Percentiles rank a stretch among this genome's conserved stretches.
These are phyloP conservation scores for Pyrrhura leucotis DNA, from an alignment of 2,797 vertebrate genomes.

Conservation along the genomic window DNA sequence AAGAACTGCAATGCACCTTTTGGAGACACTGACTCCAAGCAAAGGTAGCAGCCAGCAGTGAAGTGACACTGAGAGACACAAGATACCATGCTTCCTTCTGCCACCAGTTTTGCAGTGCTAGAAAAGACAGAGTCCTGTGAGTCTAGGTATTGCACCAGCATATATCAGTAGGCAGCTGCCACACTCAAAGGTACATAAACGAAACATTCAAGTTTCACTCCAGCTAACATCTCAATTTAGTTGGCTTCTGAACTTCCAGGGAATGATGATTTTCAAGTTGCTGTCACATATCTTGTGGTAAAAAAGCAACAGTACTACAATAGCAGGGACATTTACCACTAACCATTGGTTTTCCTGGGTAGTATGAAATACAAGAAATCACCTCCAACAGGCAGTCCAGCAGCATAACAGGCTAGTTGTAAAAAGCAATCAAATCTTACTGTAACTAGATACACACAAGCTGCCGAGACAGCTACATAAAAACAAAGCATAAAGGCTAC, in stretches of 20 bases:
- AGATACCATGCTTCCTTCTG: background rate
- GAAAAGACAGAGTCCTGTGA: background rate
- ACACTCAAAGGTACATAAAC: accelerated
- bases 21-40: background rate
- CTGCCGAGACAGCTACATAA: background rate
- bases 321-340: background rate
- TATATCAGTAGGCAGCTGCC: background rate
- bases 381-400: background rate
- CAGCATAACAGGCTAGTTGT: background rate
- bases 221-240: background rate
- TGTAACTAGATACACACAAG: background rate
- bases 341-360: background rate
- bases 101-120: background rate
- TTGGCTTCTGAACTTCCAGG: background rate
- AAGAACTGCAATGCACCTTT: background rate
- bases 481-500: background rate
- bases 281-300: background rate
- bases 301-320: background rate
- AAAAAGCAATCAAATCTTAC: background rate
- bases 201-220: background rate
- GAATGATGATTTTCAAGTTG: background rate
- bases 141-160: background rate
- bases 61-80: background rate
- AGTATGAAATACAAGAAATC: background rate
- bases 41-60: background rate